Conservation (phyloP, 2,797 vertebrate species). For the Urosaurus nigricauda region DNA sequence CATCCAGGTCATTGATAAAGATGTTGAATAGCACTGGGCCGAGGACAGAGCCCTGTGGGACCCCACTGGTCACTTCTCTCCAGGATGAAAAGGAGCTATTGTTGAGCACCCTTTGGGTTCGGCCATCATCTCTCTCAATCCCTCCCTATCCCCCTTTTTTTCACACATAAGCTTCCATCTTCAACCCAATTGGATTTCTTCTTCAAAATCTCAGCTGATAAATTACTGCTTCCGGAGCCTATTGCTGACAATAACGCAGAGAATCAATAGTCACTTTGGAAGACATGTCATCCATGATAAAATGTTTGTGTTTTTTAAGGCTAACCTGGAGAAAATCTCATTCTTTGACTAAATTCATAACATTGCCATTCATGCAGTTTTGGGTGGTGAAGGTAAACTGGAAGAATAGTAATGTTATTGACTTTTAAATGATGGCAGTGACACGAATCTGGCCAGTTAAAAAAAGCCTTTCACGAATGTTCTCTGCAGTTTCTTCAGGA, state of each 20-base stretch:
- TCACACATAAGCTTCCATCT: background rate
- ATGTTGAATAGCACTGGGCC: too few relatives aligned
- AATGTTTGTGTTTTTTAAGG: background rate
- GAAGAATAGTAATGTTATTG: too few relatives aligned
- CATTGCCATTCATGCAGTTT: background rate
- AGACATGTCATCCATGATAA: background rate
- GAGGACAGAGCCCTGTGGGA: too few relatives aligned
- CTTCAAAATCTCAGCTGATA: background rate
- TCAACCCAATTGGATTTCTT: background rate
- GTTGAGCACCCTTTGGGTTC: too few relatives aligned
- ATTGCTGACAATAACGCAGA: background rate
- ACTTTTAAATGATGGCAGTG: background rate
- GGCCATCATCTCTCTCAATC: background rate
- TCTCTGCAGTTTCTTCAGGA: too few relatives aligned
- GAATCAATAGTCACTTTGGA: background rate
- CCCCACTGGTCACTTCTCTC: too few relatives aligned
- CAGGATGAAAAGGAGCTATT: too few relatives aligned
- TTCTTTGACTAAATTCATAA: background rate
- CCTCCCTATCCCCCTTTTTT: background rate
- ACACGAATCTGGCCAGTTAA: background rate
- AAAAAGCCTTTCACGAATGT: background rate
- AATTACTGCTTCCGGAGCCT: background rate
- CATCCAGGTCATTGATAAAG: too few relatives aligned
- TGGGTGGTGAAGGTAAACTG: slow-evolving; percentile 2
- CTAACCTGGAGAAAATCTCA: background rate